Evolutionary conservation across 2,113 vertebrate genomes (phyloP), one percentile per base, ranked within the genome.

Genomic region (Zeus faber): DNA sequence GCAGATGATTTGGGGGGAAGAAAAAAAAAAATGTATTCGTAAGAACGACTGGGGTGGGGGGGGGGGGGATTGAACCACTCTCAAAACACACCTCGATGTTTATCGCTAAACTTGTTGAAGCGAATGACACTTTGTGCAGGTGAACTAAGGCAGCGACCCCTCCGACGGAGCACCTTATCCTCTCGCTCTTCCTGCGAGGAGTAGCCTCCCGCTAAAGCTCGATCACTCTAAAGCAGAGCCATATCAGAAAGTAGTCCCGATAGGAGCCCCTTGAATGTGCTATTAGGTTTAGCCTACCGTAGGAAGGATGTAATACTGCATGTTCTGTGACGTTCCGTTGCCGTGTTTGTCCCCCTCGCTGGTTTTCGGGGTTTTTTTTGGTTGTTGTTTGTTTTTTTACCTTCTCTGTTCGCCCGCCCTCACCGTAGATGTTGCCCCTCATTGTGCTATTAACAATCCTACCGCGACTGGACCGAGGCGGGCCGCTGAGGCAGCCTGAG

Each of bases 261-360:
- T 80, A 75, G 68, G 61, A 83, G 63, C 76, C 74, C 77, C 57
- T 69, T 82, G 82, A 85, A 86, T 84, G 83, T 85, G 82, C 78
- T 85, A 76, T 71, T 82, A 74, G 73, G 60, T 79, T 58, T 83
- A 80, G 77, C 79, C 66, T 79, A 75, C 72, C 74, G 64, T 82
- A 81, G 79, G 69, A 79, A 84, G 65, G 79, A 77, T 84, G 84
- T 79, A 80, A 77, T 74, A 71, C 58, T 81, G 81, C 79, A 81
- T 81, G 81, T 77, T 77, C 43, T 81, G 77, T 85, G 77, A 72
- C 63, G 55, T 77, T 73, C 74, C 61, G 41, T 49, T 65, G 53
- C 66, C n/a, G 21, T 65, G 60, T 23, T 77, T 22, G 61, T 69
- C 58, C 60, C 69, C 21, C 69, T 58, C 50, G 33, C 41, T 67